A percentile compares a stretch with the other conserved stretches of the same genome.
phyloP scores from a whole-genome alignment of 2,888 invertebrate species.

The Crepidodera aurea region DNA sequence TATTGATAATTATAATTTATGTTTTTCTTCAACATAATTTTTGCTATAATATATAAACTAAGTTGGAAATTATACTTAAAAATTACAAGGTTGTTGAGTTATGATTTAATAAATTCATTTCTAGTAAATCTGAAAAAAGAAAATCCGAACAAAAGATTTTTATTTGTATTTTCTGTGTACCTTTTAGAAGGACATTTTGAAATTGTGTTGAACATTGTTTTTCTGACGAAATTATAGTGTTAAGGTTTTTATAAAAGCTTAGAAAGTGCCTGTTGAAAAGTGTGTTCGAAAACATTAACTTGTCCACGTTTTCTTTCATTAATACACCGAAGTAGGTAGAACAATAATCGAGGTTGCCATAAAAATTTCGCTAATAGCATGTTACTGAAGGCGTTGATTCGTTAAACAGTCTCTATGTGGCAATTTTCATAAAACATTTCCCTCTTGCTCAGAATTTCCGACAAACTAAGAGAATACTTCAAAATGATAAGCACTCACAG shows the following conservation, averaged over 20 bases:
- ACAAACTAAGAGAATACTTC: constrained; percentile 26
- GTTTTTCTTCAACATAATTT: too few species aligned
- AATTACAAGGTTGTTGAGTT: too few species aligned
- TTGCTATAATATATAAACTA: too few species aligned
- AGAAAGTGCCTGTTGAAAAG: constrained; percentile 2
- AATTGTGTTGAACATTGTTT: too few species aligned
- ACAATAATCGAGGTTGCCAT: constrained; percentile 15
- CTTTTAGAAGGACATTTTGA: too few species aligned
- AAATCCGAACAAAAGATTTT: too few species aligned
- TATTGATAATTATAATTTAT: too few species aligned
- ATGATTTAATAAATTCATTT: too few species aligned
- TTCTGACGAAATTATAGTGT: too few species aligned
- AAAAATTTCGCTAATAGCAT: constrained; percentile 19
- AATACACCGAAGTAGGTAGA: not conserved
- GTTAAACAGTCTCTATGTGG: constrained; percentile 27
- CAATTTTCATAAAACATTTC: constrained; percentile 29
- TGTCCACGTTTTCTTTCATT: constrained; percentile 11
- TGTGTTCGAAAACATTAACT: constrained; percentile 3
- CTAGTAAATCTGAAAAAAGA: too few species aligned
- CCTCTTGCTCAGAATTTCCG: constrained; percentile 21
- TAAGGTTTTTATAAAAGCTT: not conserved
- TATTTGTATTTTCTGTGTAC: too few species aligned
- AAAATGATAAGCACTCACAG: constrained; percentile 29
- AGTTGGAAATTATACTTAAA: too few species aligned
- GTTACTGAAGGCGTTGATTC: constrained; percentile 24